Evolutionary conservation across 2,797 vertebrate species (phyloP), one percentile per base, ranked within the genome.

Genomic region (Rhabdophis nuchalis): DNA sequence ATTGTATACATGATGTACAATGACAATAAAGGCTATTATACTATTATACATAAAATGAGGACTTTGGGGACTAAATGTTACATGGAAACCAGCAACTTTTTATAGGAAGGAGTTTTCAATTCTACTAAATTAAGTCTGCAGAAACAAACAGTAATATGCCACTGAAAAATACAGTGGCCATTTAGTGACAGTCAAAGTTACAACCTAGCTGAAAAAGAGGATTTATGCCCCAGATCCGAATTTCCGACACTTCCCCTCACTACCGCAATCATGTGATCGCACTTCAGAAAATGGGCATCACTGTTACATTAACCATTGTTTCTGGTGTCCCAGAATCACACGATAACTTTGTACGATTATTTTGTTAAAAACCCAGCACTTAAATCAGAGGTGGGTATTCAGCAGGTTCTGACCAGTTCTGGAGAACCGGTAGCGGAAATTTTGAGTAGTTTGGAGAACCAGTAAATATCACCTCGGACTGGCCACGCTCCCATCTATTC

Each of bases 51-150:
- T 64, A 85, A 95, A 14, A 95, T 1, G 53, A 85, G 56, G 36
- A 72, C 93, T 58, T 2, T 53, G 18, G 0, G 36, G n/a, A 12
- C n/a, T 36, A 94, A 90, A 90, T 25, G 68, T 3, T 0, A 23
- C 9, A 87, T 32, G 53, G 0, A n/a, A 90, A 10, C 14, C 9
- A 64, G 56, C 88, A 92, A 64, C 58, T 94, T 88, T 87, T 72
- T 92, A 89, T 27, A 58, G n/a, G n/a, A 60, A 72, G 36, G 2
- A 46, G 72, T 0, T 0, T 58, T 36, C 14, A 23, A 41, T 25
- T 93, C 93, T 85, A 91, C 87, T 64, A n/a, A 91, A 23, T 60
- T 36, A 29, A 29, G 18, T 86, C 50, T 20, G 54, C 77, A n/a
- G 94, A 94, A 92, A 90, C 0, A 88, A 86, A 64, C 88, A 20